Evolutionary conservation across 2,113 vertebrate genomes (phyloP).

Genomic region (Tachysurus vachellii): DNA sequence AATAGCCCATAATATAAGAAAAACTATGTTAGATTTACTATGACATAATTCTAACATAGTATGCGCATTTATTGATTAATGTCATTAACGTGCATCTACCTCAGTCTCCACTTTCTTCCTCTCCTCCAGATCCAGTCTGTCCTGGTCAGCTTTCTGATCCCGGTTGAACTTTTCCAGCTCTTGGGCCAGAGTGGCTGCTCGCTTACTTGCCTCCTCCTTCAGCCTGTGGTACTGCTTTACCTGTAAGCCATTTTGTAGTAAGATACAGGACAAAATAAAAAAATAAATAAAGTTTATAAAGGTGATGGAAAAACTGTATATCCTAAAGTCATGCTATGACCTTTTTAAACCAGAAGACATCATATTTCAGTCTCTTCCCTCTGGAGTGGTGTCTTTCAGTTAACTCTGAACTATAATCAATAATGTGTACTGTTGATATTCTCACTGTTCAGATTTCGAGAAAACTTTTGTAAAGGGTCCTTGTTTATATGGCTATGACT

Average conservation of each 20-base stretch:
- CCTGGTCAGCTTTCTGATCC: constrained; percentile 94
- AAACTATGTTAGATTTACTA: not conserved
- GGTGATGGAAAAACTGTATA: not conserved
- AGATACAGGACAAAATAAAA: not conserved
- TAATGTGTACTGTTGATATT: not conserved
- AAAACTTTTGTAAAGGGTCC: not conserved
- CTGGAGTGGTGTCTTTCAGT: not conserved
- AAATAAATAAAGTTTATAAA: not conserved
- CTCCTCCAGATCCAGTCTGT: constrained; percentile 91
- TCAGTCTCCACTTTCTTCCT: constrained; percentile 96
- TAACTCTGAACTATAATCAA: not conserved
- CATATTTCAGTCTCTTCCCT: not conserved
- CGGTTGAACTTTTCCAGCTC: constrained; percentile 96
- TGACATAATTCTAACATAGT: not conserved
- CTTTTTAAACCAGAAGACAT: not conserved
- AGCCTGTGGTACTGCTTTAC: constrained; percentile 86
- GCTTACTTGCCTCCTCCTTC: constrained; percentile 94
- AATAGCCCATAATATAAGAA: not conserved
- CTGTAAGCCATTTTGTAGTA: constrained; percentile 46
- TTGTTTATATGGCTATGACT: too few relatives aligned
- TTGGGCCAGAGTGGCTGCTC: constrained; percentile 90
- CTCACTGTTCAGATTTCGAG: not conserved
- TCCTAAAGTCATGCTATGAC: not conserved
- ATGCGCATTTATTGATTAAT: not conserved
- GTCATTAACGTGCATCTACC: constrained; percentile 65